Conservation (phyloP, 2,113 vertebrate species). For the Xyliphius kryptos region DNA sequence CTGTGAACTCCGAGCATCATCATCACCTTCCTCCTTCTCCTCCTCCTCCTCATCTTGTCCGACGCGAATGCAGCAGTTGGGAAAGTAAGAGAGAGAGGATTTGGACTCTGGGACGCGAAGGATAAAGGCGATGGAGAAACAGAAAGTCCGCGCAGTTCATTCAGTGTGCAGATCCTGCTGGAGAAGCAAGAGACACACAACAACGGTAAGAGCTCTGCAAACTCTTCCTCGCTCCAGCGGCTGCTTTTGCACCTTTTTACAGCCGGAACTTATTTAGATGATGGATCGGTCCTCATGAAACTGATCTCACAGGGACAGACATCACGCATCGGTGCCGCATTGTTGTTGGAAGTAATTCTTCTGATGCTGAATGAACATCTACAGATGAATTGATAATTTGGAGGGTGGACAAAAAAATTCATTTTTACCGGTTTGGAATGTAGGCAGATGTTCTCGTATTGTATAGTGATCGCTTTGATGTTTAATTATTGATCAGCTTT, state of each 20-base stretch:
- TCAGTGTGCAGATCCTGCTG: slow-evolving; percentile 41
- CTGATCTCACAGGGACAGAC: not conserved
- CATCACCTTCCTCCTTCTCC: slow-evolving; percentile 10
- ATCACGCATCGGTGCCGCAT: slow-evolving; percentile 1
- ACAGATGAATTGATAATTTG: too few relatives aligned
- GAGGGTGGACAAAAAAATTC: too few relatives aligned
- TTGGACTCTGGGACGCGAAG: not conserved
- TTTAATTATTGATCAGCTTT: too few relatives aligned
- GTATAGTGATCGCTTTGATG: too few relatives aligned
- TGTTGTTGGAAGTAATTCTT: not conserved
- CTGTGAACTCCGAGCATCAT: slow-evolving; percentile 47
- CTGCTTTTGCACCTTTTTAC: not conserved
- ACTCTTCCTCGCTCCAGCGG: not conserved
- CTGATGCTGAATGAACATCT: too few relatives aligned
- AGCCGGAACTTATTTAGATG: not conserved
- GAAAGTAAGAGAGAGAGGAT: slow-evolving; percentile 33
- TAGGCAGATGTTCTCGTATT: too few relatives aligned
- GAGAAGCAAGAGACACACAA: slow-evolving; percentile 37
- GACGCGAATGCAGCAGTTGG: slow-evolving; percentile 38
- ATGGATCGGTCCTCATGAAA: not conserved
- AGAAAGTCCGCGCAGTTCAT: slow-evolving; percentile 27
- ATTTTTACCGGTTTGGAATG: too few relatives aligned
- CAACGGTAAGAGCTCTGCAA: slow-evolving; percentile 43
- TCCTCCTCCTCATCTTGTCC: not conserved
- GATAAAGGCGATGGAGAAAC: slow-evolving; percentile 38